Base-by-base conservation (phyloP, 2,113 vertebrate species). In the Aleadryas rufinucha region DNA sequence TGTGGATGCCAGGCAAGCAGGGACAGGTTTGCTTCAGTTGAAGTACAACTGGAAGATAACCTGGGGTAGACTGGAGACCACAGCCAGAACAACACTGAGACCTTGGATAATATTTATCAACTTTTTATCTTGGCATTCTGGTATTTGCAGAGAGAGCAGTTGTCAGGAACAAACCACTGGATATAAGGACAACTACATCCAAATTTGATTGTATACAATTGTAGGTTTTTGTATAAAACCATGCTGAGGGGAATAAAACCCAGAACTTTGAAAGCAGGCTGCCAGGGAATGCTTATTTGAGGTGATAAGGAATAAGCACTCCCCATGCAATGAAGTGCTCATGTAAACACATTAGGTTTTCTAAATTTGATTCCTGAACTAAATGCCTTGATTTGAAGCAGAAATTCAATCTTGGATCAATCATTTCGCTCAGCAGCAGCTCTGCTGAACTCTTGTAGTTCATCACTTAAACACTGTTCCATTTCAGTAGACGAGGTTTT, bases 1-100 rank as follows among this genome's bases (percentile, higher is more conserved):
- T 97, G 85, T 96, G 64, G 96, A 75, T 78, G 9, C 63, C 37
- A 95, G 90, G 85, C 52, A 65, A 91, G 9, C 50, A 84, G 74
- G 42, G 72, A 97, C 69, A 95, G 76, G 53, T 93, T 95, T 80
- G 72, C 52, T 91, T 95, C 23, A 63, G 50, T 7, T 92, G 54
- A 74, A 96, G 84, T 69, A 84, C 9, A 54, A 87, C 54, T 28
- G 59, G 54, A 96, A 93, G 80, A 30, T 50, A 85, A 90, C 52
- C 45, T 70, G 9, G 60, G 37, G n/a, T 44, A 80, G 56, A 21
- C 2, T 53, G 52, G 47, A 85, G 42, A 33, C 63, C 53, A 45
- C 16, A 81, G 69, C 60, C 56, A 84, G 81, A 96, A 86, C 56
- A 60, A 11, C n/a, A 80, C 44, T 37, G 37, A 96, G 30, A 87